phyloP scores from a whole-genome alignment of 2,113 vertebrate species.

The Etheostoma spectabile region DNA sequence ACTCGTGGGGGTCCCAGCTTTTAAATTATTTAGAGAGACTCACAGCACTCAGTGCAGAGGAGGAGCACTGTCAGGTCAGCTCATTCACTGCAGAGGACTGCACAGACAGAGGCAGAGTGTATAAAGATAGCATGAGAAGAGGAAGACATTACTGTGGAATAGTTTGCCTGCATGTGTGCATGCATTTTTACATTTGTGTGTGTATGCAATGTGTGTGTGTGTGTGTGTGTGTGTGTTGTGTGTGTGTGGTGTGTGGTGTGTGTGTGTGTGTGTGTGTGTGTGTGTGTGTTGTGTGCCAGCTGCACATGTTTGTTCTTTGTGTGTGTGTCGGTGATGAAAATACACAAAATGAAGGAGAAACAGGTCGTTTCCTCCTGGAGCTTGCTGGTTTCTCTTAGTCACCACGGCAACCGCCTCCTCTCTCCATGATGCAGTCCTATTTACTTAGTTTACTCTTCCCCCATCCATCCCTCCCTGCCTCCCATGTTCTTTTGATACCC shows the following conservation, averaged over 20 bases:
- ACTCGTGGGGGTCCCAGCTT: constrained; percentile 84
- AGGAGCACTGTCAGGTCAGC: constrained; percentile 74
- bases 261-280: constrained; percentile 35
- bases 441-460: constrained; percentile 68
- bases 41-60: constrained; percentile 80
- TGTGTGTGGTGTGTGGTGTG: constrained; percentile 25
- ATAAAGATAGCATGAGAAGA: constrained; percentile 68
- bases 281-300: constrained; percentile 7
- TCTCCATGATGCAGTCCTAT: constrained; percentile 48
- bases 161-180: constrained; percentile 31
- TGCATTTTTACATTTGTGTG: constrained; percentile 28
- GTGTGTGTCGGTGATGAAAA: constrained; percentile 60
- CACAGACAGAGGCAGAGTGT: constrained; percentile 20
- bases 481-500: constrained; percentile 46
- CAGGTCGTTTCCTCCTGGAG: constrained; percentile 68
- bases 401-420: constrained; percentile 77
- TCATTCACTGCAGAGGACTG: constrained; percentile 65
- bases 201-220: constrained; percentile 4
- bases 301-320: constrained; percentile 30
- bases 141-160: constrained; percentile 48
- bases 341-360: constrained; percentile 76
- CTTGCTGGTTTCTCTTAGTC: constrained; percentile 72
- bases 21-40: constrained; percentile 86
- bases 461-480: constrained; percentile 43
- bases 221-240: constrained; percentile 21